Base-by-base conservation (phyloP, 2,797 vertebrate genomes). In the Pseudomugil gertrudae region DNA sequence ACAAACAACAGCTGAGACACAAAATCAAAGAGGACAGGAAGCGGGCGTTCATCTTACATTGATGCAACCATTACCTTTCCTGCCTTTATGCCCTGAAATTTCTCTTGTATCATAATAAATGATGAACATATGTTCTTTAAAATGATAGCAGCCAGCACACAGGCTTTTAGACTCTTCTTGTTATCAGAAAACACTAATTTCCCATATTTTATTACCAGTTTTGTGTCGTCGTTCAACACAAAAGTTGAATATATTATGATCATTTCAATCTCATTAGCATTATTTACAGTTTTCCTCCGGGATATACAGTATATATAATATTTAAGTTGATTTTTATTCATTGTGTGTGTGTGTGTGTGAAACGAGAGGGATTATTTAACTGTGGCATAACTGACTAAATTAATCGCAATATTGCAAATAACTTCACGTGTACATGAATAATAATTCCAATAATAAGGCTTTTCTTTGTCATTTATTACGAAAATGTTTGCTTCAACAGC, bases 11-110 rank as follows among this genome's bases (percentile, higher is more conserved):
- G 74, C 61, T 76, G 72, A 84, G 61, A 63, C 59, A 60, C 71
- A 74, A 63, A 87, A 77, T 75, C 80, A 87, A 85, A 84, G 59
- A 73, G 53, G 52, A 10, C 76, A 84, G 77, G 81, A 86, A 83
- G 70, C 70, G 52, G 79, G 63, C 54, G 17, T 52, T 77, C 53
- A 57, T 43, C 56, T 72, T 26, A 38, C 51, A 72, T 73, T 72
- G 56, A 60, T 66, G 55, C 11, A 54, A 56, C 63, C 51, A 63
- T 23, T n/a, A 33, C 30, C 40, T 80, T 36, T 63, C 43, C 58
- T 67, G 23, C 56, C 75, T 78, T 85, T 78, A 61, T 86, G 63
- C 50, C 21, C 47, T 27, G 11, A 21, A 57, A 62, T 63, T 52
- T 29, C 54, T 24, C 13, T 36, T 29, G 45, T 52, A 21, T 57